Conservation (phyloP, 2,888 invertebrate species). For the Dicranocentrus wangi region DNA sequence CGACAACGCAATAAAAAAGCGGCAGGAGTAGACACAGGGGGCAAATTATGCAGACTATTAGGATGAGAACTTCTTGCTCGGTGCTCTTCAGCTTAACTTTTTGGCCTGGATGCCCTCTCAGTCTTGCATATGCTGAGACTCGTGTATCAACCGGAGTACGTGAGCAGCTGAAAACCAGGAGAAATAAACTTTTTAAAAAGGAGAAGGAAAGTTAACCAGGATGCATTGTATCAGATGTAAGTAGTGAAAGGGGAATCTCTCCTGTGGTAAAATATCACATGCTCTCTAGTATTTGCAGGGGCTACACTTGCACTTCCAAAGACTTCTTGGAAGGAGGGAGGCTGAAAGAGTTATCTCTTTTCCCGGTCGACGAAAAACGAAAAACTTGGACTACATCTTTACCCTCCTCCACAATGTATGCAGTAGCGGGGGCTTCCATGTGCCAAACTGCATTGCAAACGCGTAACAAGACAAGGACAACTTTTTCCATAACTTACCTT, state of each 20-base stretch:
- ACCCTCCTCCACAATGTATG: too few species aligned
- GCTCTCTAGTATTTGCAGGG: too few species aligned
- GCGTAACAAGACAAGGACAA: conserved; percentile 28
- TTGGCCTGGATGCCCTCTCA: conserved; percentile 9
- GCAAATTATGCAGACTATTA: conserved; percentile 70
- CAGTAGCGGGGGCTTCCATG: too few species aligned
- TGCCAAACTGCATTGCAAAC: neutral
- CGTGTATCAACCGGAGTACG: too few species aligned
- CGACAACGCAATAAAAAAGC: conserved; percentile 66
- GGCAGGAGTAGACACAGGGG: conserved; percentile 69
- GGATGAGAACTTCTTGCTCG: conserved; percentile 29
- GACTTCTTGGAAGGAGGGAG: too few species aligned
- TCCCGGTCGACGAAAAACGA: too few species aligned
- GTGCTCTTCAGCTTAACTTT: conserved; percentile 15
- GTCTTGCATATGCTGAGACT: neutral
- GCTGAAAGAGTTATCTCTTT: too few species aligned
- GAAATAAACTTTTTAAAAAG: too few species aligned
- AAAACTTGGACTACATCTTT: too few species aligned
- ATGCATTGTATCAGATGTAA: conserved; percentile 5
- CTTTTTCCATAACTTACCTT: conserved; percentile 59
- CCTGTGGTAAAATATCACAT: too few species aligned
- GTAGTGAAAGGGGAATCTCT: neutral
- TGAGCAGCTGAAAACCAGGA: too few species aligned
- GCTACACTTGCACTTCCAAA: too few species aligned
- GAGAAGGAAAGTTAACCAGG: neutral